phyloP scores from a whole-genome alignment of 2,888 invertebrate genomes.

The Eremobia ochroleuca region DNA sequence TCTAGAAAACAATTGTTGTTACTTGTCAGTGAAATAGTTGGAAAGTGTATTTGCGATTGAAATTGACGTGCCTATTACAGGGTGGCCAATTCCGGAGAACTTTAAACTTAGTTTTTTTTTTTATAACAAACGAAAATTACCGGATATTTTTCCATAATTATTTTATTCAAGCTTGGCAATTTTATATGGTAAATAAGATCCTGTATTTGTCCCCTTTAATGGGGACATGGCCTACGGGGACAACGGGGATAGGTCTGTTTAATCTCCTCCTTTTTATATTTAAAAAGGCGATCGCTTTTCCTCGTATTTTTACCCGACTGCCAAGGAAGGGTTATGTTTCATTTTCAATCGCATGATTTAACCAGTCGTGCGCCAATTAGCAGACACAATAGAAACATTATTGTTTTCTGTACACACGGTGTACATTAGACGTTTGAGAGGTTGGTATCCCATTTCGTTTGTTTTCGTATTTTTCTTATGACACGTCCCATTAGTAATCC shows the following conservation, averaged over 20 bases:
- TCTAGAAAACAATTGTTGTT: slow-evolving; percentile 27
- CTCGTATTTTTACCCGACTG: no score
- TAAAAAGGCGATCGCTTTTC: neutral
- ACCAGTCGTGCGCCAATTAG: no score
- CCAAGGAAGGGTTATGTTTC: no score
- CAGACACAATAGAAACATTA: no score
- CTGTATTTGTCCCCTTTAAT: no score
- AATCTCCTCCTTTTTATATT: neutral
- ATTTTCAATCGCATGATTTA: no score
- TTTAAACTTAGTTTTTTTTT: no score
- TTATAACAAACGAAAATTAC: neutral
- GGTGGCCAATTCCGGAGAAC: neutral
- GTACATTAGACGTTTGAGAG: no score
- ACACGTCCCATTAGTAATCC: neutral
- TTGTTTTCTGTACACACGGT: no score
- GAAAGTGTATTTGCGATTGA: slow-evolving; percentile 19
- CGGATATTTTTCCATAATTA: neutral
- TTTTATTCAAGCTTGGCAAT: neutral
- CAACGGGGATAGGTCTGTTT: no score
- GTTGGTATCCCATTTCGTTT: neutral
- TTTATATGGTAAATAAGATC: neutral
- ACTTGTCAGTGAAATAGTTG: neutral
- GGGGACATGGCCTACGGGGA: no score
- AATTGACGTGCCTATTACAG: neutral
- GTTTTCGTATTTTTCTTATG: neutral